Evolutionary conservation across 2,797 vertebrate species (phyloP).

Genomic region (Sandelia bainsii): DNA sequence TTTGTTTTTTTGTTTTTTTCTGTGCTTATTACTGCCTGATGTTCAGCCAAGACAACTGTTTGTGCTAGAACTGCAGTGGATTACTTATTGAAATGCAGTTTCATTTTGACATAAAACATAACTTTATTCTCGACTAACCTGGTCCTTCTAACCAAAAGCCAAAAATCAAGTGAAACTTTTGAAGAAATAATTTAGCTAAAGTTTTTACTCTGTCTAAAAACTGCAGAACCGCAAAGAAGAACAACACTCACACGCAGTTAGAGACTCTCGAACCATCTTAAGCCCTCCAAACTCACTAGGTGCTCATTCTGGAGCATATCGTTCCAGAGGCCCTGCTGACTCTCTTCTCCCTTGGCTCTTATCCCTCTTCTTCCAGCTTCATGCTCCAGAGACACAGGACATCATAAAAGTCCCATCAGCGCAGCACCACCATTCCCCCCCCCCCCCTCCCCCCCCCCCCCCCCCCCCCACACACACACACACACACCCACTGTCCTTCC

Average conservation of each 20-base stretch:
- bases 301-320: slow-evolving; percentile 49
- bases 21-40: slow-evolving; percentile 1
- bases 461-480: no score
- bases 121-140: slow-evolving; percentile 16
- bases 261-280: slow-evolving; percentile 15
- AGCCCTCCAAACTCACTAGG: slow-evolving; percentile 50
- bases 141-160: slow-evolving; percentile 1
- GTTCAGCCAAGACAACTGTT: slow-evolving; percentile 21
- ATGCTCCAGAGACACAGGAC: slow-evolving; percentile 50
- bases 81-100: slow-evolving; percentile 7
- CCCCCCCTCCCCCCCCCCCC: no score
- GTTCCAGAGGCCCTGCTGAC: slow-evolving; percentile 49
- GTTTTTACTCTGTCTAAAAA: slow-evolving; percentile 3
- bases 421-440: slow-evolving; percentile 39
- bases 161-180: slow-evolving; percentile 16
- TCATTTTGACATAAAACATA: slow-evolving; percentile 4
- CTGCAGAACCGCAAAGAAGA: neutral
- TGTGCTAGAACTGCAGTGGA: slow-evolving; percentile 7
- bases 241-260: slow-evolving; percentile 8
- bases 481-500: slow-evolving; percentile 49
- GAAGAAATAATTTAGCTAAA: neutral
- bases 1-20: slow-evolving; percentile 2
- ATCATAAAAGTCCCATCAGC: slow-evolving; percentile 72
- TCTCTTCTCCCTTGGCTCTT: slow-evolving; percentile 45
- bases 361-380: slow-evolving; percentile 45